These are phyloP conservation scores for Rhabditoides inermis DNA, from an alignment of 2,888 invertebrate species.

Conservation along the genomic window DNA sequence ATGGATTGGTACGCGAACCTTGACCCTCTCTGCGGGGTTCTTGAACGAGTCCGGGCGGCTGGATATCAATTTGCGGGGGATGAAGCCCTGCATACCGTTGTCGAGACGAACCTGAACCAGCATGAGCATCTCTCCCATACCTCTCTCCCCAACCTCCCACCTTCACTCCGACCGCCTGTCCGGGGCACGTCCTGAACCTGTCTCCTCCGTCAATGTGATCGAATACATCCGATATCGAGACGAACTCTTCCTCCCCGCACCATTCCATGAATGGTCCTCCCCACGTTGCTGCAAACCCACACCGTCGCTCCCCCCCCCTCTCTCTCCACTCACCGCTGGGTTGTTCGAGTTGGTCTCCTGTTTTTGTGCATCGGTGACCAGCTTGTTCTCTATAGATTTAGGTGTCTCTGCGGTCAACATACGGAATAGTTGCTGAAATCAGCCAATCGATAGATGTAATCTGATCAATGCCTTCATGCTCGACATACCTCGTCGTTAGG, in stretches of 20 bases:
- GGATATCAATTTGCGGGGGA: conserved; percentile 83
- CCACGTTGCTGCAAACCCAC: neutral
- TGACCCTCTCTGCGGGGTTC: conserved; percentile 84
- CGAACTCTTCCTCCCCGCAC: neutral
- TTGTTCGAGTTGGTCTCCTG: no score
- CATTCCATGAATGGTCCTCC: neutral
- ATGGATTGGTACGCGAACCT: conserved; percentile 59
- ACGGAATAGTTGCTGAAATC: conserved; percentile 67
- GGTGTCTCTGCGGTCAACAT: conserved; percentile 91
- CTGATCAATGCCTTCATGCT: neutral
- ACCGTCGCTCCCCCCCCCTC: no score
- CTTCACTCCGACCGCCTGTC: conserved; percentile 84
- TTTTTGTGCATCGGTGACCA: neutral
- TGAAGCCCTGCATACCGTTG: conserved; percentile 80
- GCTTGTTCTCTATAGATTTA: conserved; percentile 77
- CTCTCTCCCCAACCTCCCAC: conserved; percentile 55
- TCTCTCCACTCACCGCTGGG: no score
- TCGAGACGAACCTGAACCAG: conserved; percentile 63
- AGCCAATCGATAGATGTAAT: no score
- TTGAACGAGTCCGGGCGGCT: conserved; percentile 68
- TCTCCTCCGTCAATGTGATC: conserved; percentile 77
- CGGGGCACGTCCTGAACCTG: conserved; percentile 68
- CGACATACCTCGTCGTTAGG: conserved; percentile 1
- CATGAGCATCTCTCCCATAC: neutral
- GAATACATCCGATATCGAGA: neutral